Evolutionary conservation across 1,140 invertebrate species (phyloP).

Genomic region (Sinonovacula constricta): DNA sequence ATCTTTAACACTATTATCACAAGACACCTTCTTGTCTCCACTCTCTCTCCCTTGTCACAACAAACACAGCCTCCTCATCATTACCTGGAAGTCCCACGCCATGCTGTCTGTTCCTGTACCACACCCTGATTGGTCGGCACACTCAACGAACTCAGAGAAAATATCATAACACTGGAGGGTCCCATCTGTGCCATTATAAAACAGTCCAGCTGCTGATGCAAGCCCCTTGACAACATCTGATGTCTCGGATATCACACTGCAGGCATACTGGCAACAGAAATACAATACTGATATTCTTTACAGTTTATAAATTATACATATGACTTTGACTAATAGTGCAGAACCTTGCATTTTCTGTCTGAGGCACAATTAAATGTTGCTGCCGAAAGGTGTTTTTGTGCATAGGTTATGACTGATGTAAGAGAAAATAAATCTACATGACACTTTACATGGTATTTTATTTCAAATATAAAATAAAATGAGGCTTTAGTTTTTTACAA

Average conservation of each 20-base stretch:
- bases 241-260: no score
- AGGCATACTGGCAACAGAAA: constrained; percentile 59
- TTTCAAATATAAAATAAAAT: no score
- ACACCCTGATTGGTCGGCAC: constrained; percentile 79
- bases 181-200: constrained; percentile 61
- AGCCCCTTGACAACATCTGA: constrained; percentile 64
- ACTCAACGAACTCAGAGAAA: constrained; percentile 72
- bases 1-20: not conserved
- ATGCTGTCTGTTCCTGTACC: constrained; percentile 70
- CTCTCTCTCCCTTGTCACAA: not conserved
- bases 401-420: no score
- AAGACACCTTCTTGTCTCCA: not conserved
- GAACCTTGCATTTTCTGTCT: no score
- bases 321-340: no score
- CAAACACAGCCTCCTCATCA: not conserved
- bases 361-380: no score
- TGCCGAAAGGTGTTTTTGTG: no score
- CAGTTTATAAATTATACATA: not conserved
- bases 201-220: constrained; percentile 64
- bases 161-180: constrained; percentile 72
- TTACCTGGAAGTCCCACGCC: constrained; percentile 78
- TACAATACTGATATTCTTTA: not conserved
- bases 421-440: no score
- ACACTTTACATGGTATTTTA: no score
- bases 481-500: no score